A percentile compares a stretch with the other conserved stretches of the same genome.
Conservation (phyloP, 1,140 invertebrate genomes). For the Bombus terrestris region DNA sequence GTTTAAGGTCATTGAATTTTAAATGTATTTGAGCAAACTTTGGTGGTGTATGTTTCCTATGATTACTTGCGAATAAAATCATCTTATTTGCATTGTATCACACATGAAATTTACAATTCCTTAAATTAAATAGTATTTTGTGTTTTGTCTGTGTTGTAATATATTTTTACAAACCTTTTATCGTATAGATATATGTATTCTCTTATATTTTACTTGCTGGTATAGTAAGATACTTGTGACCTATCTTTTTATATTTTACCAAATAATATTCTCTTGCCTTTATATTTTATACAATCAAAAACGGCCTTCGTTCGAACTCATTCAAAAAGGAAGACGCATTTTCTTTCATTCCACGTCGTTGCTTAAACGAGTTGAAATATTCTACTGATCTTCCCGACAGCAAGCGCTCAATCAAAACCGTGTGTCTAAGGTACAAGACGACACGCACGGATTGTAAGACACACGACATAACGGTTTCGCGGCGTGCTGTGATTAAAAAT, state of each 20-base stretch:
- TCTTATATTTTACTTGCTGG: too few relatives aligned
- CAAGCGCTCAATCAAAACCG: background rate
- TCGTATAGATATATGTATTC: background rate
- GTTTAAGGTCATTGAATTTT: background rate
- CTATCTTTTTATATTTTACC: too few relatives aligned
- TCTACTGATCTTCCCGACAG: background rate
- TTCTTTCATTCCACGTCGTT: background rate
- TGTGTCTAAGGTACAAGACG: background rate
- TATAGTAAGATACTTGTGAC: too few relatives aligned
- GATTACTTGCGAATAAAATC: background rate
- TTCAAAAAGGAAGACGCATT: background rate
- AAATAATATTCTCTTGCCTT: background rate
- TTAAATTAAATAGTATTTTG: background rate
- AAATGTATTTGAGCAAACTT: background rate
- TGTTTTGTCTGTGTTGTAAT: too few relatives aligned
- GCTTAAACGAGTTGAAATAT: background rate
- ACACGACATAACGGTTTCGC: constrained; percentile 35
- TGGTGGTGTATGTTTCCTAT: too few relatives aligned
- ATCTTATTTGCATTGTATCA: background rate
- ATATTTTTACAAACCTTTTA: background rate
- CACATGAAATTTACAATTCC: background rate
- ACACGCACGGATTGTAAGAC: background rate
- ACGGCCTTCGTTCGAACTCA: background rate
- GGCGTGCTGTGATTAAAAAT: constrained; percentile 39
- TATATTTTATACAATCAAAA: too few relatives aligned